These are phyloP conservation scores for Cairina moschata DNA, from an alignment of 2,113 vertebrate genomes.

Conservation along the genomic window DNA sequence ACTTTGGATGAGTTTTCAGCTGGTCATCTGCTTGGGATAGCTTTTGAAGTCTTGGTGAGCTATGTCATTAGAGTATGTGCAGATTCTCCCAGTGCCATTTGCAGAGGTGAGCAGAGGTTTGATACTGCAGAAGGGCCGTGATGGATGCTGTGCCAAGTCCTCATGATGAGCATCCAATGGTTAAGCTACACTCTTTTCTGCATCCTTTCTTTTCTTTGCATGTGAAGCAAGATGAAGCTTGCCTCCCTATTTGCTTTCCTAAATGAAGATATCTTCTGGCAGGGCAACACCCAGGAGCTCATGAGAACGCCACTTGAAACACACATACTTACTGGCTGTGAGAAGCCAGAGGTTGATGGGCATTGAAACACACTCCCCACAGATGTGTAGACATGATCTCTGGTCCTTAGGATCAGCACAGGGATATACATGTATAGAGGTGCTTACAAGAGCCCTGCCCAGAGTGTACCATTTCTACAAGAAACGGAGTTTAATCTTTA, in stretches of 20 bases:
- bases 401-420: neutral
- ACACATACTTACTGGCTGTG: neutral
- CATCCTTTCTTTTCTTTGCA: neutral
- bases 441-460: neutral
- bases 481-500: neutral
- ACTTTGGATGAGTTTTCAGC: neutral
- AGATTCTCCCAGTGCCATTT: neutral
- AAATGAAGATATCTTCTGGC: neutral
- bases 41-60: neutral
- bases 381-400: rapidly evolving
- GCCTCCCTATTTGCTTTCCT: neutral
- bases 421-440: neutral
- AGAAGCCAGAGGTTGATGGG: neutral
- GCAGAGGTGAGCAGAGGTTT: neutral
- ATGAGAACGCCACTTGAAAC: neutral
- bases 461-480: neutral
- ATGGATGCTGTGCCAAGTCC: neutral
- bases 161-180: neutral
- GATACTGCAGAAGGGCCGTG: neutral
- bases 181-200: neutral
- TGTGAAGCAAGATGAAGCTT: neutral
- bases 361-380: neutral
- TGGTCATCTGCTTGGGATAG: neutral
- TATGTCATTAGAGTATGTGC: rapidly evolving
- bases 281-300: neutral